These are phyloP conservation scores for Sipha flava DNA, from an alignment of 1,140 invertebrate genomes.

Conservation along the genomic window DNA sequence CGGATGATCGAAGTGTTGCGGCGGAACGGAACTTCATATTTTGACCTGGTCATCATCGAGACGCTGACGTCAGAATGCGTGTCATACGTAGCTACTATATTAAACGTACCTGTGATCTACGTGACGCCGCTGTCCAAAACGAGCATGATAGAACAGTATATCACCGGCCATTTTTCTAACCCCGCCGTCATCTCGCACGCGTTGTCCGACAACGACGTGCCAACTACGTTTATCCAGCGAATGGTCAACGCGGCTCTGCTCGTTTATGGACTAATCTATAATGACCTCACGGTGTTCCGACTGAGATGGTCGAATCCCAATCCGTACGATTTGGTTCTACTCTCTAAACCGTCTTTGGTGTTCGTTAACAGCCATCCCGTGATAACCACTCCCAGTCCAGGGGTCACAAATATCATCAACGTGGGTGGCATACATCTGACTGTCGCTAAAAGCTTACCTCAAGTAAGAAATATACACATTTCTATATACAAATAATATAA, in stretches of 20 bases:
- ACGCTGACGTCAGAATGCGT: too few species aligned
- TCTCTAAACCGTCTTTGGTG: slow-evolving; percentile 46
- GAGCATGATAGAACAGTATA: neutral
- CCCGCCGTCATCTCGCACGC: neutral
- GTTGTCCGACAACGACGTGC: neutral
- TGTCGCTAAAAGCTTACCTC: slow-evolving; percentile 34
- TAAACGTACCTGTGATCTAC: too few species aligned
- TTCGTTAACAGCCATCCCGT: slow-evolving; percentile 51
- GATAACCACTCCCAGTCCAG: slow-evolving; percentile 46
- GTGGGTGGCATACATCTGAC: slow-evolving; percentile 51
- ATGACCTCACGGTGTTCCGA: too few species aligned
- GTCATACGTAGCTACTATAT: too few species aligned
- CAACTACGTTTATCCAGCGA: neutral
- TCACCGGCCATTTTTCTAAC: neutral
- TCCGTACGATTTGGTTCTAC: slow-evolving; percentile 46
- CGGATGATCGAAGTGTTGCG: too few species aligned
- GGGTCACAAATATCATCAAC: slow-evolving; percentile 48
- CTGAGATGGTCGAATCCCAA: slow-evolving; percentile 31
- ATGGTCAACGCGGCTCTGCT: neutral
- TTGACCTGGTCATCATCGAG: too few species aligned
- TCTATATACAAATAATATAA: too few species aligned
- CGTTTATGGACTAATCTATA: too few species aligned
- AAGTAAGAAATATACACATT: too few species aligned
- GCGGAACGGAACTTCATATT: too few species aligned
- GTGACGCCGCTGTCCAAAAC: too few species aligned